Percentiles rank a stretch among this genome's conserved stretches.
Conservation (phyloP, 35 echinoderm and acorn worm genomes). For the Heliocidaris erythrogramma region DNA sequence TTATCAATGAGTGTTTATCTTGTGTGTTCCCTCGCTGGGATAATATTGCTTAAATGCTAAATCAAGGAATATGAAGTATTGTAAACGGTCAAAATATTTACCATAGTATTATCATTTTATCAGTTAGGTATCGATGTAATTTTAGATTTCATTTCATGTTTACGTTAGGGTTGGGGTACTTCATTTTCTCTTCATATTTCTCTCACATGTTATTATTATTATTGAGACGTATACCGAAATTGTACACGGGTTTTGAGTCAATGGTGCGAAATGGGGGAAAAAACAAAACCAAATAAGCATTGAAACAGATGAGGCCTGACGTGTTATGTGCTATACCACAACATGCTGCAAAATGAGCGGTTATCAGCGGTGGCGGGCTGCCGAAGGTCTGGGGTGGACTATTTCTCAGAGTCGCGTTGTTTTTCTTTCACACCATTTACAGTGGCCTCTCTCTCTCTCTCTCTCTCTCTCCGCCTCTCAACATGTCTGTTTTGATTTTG, state of each 20-base stretch:
- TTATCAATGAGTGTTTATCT: too few species aligned
- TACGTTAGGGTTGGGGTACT: too few species aligned
- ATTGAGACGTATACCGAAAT: not conserved
- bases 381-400: not conserved
- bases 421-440: slow-evolving; percentile 1
- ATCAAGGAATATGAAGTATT: too few species aligned
- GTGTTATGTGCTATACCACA: not conserved
- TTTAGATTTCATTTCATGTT: too few species aligned
- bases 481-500: not conserved
- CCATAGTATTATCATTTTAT: too few species aligned
- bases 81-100: too few species aligned
- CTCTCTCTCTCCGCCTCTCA: not conserved
- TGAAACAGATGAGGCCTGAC: not conserved
- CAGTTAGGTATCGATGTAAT: too few species aligned
- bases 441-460: not conserved
- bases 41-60: too few species aligned
- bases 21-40: too few species aligned
- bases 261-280: not conserved
- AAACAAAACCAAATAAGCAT: not conserved
- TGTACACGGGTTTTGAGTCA: not conserved
- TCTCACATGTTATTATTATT: not conserved
- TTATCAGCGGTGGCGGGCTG: not conserved
- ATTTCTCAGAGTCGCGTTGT: not conserved
- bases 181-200: not conserved
- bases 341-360: not conserved